A percentile compares a stretch with the other conserved stretches of the same genome.
Evolutionary conservation across 1,140 invertebrate genomes (phyloP).

Genomic region (Acyrthosiphon pisum): DNA sequence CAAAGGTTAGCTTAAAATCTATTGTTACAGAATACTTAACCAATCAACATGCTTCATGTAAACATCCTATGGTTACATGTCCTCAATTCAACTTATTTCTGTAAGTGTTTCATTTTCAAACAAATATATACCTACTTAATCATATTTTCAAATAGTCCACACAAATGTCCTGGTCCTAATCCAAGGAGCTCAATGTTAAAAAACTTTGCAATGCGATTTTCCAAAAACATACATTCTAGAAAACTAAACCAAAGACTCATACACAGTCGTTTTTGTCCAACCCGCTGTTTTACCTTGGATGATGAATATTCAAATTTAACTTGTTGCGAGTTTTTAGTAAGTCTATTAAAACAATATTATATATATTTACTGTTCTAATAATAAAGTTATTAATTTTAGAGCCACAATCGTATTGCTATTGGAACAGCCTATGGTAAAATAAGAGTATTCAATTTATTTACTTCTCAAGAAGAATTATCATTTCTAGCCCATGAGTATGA

Average conservation of each 20-base stretch:
- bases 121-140: neutral
- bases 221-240: too few species aligned
- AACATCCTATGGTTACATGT: conserved; percentile 90
- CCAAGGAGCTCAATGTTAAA: too few species aligned
- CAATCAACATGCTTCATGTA: conserved; percentile 92
- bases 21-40: conserved; percentile 96
- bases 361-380: neutral
- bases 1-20: conserved; percentile 71
- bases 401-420: conserved; percentile 26
- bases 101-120: conserved; percentile 28
- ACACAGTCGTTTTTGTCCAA: too few species aligned
- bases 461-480: conserved; percentile 71
- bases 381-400: neutral
- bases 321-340: too few species aligned
- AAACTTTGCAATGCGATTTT: too few species aligned
- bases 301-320: too few species aligned
- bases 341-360: neutral
- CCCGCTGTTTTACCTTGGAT: too few species aligned
- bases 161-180: too few species aligned
- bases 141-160: too few species aligned
- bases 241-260: too few species aligned
- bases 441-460: conserved; percentile 55
- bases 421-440: conserved; percentile 35
- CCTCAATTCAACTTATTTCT: conserved; percentile 78
- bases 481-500: conserved; percentile 84